Conservation (phyloP, 2,888 invertebrate genomes). For the Bimastos eiseni region DNA sequence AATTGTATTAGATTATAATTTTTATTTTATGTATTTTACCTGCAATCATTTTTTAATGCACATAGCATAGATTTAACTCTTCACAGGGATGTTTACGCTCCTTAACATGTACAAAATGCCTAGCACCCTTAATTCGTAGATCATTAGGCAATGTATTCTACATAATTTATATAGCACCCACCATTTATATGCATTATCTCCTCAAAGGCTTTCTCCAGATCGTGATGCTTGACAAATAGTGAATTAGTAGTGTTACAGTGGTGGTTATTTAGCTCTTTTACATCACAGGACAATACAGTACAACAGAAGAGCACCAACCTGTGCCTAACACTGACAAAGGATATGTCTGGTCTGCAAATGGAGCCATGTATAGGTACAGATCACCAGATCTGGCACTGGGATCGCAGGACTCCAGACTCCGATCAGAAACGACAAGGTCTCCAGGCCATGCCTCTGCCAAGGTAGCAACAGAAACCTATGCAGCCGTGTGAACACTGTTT, state of each 20-base stretch:
- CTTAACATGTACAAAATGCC: neutral
- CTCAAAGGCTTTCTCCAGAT: neutral
- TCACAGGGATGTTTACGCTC: neutral
- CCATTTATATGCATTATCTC: neutral
- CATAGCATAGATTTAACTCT: neutral
- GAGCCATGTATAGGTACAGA: conserved; percentile 54
- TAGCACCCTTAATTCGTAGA: neutral
- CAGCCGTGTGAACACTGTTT: neutral
- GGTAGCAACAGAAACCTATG: neutral
- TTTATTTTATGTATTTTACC: neutral
- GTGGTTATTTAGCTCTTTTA: neutral
- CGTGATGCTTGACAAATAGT: neutral
- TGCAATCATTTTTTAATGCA: neutral
- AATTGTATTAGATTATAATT: neutral
- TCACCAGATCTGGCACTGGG: conserved; percentile 60
- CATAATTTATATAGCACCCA: neutral
- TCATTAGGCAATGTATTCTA: neutral
- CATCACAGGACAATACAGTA: conserved; percentile 54
- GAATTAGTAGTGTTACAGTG: neutral
- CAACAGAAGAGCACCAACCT: conserved; percentile 56
- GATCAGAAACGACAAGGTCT: neutral
- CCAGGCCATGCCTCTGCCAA: neutral
- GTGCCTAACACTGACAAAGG: conserved; percentile 56
- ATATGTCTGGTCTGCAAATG: conserved; percentile 56
- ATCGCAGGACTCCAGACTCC: conserved; percentile 44